Base-by-base conservation (phyloP, 1,140 invertebrate species). In the Anastrepha obliqua region DNA sequence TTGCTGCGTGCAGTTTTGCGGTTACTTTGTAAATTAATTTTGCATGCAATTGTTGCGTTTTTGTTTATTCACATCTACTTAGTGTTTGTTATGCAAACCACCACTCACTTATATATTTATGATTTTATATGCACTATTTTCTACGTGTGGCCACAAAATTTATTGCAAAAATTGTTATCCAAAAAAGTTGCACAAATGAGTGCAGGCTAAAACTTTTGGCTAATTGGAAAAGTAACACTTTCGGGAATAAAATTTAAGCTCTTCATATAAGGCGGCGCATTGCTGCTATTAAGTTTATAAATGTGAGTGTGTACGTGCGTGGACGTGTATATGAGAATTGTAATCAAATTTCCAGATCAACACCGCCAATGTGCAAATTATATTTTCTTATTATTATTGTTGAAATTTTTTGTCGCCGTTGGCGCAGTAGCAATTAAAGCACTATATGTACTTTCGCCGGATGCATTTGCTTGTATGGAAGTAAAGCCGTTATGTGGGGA, bases 1-100 rank as follows among this genome's bases (percentile, higher is more conserved):
- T 55, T n/a, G 74, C 74, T 81, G 55, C 13, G 11, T 17, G 74
- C 74, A 81, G 47, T 81, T 81, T 81, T 81, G 74, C 74, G 74
- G 15, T 58, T 81, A 81, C 74, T 81, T 81, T 81, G 42, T 20
- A 81, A 81, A 81, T 58, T 81, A 81, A 81, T 81, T 81, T 81
- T 81, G 15, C 74, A 81, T 81, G 74, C 74, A 81, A 67, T 67
- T 67, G 64, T 67, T 67, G 64, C 64, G 29, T 20, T 81, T 81
- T 55, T 58, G 51, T 55, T 81, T 81, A 29, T 39, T 7, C 64
- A 67, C 64, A 20, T 39, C n/a, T 39, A 67, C 17, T 17, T 29
- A 15, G 15, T 62, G 3, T 4, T 62, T 62, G 60, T 13, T 29
- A 62, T n/a, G 60, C 17, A 13, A 58, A 62, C 60, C 5, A 17